phyloP scores from a whole-genome alignment of 2,888 invertebrate genomes.

The Keiferia lycopersicella region DNA sequence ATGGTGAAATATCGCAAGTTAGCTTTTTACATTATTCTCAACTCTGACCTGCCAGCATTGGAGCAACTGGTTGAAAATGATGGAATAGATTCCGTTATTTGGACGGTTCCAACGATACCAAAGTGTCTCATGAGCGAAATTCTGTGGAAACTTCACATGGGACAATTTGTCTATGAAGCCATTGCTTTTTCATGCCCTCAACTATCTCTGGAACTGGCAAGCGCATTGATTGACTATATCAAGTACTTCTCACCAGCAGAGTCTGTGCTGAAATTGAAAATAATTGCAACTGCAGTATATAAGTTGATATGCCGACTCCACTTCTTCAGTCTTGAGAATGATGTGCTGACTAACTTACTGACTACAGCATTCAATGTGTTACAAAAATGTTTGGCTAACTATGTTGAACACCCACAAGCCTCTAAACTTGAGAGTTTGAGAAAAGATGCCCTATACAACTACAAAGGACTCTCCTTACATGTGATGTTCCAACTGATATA shows the following conservation, averaged over 20 bases:
- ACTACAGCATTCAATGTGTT: constrained; percentile 49
- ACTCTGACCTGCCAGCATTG: constrained; percentile 59
- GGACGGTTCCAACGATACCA: constrained; percentile 64
- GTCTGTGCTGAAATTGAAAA: constrained; percentile 50
- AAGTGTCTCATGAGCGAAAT: constrained; percentile 67
- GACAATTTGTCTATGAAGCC: constrained; percentile 59
- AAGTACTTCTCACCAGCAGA: constrained; percentile 61
- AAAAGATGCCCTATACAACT: constrained; percentile 58
- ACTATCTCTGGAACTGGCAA: constrained; percentile 58
- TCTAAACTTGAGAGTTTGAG: constrained; percentile 49
- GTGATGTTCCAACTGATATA: constrained; percentile 47
- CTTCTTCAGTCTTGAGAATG: constrained; percentile 50
- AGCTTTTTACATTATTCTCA: constrained; percentile 63
- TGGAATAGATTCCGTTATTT: constrained; percentile 59
- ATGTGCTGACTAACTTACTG: constrained; percentile 37
- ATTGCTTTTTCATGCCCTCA: constrained; percentile 57
- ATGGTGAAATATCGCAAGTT: constrained; percentile 51
- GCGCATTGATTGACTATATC: constrained; percentile 57
- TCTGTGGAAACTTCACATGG: constrained; percentile 63
- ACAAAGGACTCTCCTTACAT: constrained; percentile 55
- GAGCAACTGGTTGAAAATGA: constrained; percentile 57
- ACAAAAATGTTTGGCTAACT: constrained; percentile 58
- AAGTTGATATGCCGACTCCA: constrained; percentile 57
- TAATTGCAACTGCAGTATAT: constrained; percentile 56
- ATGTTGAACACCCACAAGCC: constrained; percentile 58